Evolutionary conservation across 1,140 invertebrate species (phyloP), one percentile per base, ranked within the genome.

Genomic region (Platyscapa corneri): DNA sequence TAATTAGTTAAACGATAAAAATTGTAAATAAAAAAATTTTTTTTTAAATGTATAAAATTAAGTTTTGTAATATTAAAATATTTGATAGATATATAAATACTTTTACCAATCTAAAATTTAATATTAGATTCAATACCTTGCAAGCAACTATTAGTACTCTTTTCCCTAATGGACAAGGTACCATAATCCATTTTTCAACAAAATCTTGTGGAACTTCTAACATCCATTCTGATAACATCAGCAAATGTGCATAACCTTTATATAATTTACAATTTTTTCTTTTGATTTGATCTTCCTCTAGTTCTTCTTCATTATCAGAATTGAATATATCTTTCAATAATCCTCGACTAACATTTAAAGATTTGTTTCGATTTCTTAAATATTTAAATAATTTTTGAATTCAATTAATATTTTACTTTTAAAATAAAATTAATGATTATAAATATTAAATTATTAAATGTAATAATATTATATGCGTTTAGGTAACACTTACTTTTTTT

Each of bases 181-280:
- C 95, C 85, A 97, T 94, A n/a, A 95, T 91, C 97, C 98, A 99
- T 77, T 97, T 95, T 16, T 95, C 92, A 46, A 94, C 89, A 88
- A 98, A 95, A 92, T 98, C 96, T 82, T 94, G 93, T 27, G 98
- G 98, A 74, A 96, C 95, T 88, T 99, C 97, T 3, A 96, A 92
- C 90, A 99, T 93, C 98, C 98, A 99, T 92, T 99, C 98, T 0
- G 98, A 99, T 39, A 97, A 90, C 97, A 97, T 97, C 53, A 97
- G 90, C 90, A 90, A 90, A 88, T 92, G 92, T 75, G 87, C 89
- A 84, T 91, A 92, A 53, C 87, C 30, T 53, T 89, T 92, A 49
- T 86, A 64, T 76, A 86, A 86, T 70, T 87, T 86, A 10, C 34
- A 79, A 6, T 79, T 77, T 32, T 85, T 87, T 42, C 78, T 87